phyloP scores from a whole-genome alignment of 2,888 invertebrate species.

The Noctua janthe region DNA sequence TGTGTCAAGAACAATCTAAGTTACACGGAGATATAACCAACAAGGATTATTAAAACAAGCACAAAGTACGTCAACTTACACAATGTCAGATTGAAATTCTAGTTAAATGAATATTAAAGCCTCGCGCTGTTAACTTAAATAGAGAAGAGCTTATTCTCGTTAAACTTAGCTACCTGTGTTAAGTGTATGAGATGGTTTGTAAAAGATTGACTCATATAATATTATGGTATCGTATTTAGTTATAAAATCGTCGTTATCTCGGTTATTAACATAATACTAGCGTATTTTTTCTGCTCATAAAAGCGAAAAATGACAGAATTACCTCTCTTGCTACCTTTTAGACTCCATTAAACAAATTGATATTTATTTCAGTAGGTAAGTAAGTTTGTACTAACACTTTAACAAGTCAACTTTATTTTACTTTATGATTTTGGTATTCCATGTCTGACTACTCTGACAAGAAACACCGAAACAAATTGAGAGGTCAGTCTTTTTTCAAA shows the following conservation, averaged over 20 bases:
- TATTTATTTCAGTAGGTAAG: neutral
- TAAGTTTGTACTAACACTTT: neutral
- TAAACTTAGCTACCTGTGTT: neutral
- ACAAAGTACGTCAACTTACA: neutral
- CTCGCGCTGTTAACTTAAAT: neutral
- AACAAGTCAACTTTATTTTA: neutral
- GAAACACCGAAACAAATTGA: neutral
- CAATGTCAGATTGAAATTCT: neutral
- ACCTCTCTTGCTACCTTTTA: neutral
- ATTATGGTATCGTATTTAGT: neutral
- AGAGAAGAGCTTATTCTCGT: neutral
- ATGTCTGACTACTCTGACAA: neutral
- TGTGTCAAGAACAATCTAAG: neutral
- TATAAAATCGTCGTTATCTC: neutral
- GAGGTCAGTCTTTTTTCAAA: neutral
- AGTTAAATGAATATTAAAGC: slow-evolving; percentile 25
- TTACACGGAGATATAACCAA: slow-evolving; percentile 2
- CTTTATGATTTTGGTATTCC: neutral
- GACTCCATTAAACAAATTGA: neutral
- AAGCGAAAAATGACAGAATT: neutral
- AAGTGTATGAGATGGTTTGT: neutral
- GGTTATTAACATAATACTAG: neutral
- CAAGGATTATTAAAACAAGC: neutral
- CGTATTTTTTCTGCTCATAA: neutral
- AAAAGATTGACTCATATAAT: neutral